These are phyloP conservation scores for Hyaena hyaena DNA, from an alignment of 2,113 vertebrate genomes.

Conservation along the genomic window DNA sequence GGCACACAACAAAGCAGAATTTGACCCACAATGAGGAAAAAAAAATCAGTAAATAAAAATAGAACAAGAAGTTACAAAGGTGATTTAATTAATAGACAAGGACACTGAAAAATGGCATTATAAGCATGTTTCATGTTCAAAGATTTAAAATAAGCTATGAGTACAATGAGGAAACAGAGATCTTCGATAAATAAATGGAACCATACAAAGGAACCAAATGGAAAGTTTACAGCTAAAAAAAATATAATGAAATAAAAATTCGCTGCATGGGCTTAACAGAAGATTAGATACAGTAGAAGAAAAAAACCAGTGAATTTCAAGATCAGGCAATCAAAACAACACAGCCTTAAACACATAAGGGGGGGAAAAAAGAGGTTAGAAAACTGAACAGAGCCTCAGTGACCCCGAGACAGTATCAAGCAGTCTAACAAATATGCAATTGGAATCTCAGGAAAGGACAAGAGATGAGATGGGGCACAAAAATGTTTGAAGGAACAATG, in stretches of 20 bases:
- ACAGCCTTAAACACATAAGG: neutral
- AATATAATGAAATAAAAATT: constrained; percentile 14
- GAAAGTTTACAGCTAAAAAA: constrained; percentile 27
- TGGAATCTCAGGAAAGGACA: neutral
- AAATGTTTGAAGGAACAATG: neutral
- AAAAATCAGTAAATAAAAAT: constrained; percentile 33
- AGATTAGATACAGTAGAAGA: neutral
- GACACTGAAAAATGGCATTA: neutral
- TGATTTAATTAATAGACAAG: neutral
- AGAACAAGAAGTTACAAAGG: neutral
- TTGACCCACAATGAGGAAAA: neutral
- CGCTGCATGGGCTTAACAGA: neutral
- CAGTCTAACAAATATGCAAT: neutral
- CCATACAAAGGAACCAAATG: neutral
- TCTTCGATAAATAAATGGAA: neutral
- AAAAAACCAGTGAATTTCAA: neutral
- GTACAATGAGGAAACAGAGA: neutral
- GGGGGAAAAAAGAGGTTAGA: neutral
- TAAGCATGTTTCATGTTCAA: neutral
- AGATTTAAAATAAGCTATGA: constrained; percentile 11
- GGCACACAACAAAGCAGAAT: neutral
- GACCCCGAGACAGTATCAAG: neutral
- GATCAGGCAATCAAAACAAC: neutral
- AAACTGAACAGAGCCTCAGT: neutral
- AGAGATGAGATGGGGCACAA: neutral